phyloP scores from a whole-genome alignment of 2,888 invertebrate species.

The Ectemnius lituratus region DNA sequence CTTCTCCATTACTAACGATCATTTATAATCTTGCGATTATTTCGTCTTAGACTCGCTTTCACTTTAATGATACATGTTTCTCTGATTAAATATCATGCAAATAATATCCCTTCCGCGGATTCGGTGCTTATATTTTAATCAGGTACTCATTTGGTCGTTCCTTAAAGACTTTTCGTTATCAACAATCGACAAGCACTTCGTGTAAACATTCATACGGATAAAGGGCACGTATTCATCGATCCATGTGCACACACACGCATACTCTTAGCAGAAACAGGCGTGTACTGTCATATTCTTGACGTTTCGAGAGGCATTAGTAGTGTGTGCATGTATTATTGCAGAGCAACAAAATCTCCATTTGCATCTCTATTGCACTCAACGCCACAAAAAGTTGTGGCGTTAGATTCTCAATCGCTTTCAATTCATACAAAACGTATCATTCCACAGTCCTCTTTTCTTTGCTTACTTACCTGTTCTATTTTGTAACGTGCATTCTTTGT shows the following conservation, averaged over 20 bases:
- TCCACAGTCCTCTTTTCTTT: too few relatives aligned
- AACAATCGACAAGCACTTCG: slow-evolving; percentile 27
- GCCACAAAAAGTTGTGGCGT: too few relatives aligned
- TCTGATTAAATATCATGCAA: background rate
- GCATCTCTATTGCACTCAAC: too few relatives aligned
- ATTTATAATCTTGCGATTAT: background rate
- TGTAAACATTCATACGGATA: slow-evolving; percentile 43
- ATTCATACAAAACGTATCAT: too few relatives aligned
- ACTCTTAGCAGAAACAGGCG: slow-evolving; percentile 33
- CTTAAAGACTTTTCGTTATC: slow-evolving; percentile 9
- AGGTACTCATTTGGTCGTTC: background rate
- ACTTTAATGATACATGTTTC: background rate
- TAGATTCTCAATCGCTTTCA: too few relatives aligned
- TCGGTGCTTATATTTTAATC: background rate
- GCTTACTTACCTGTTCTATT: too few relatives aligned
- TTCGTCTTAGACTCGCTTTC: background rate
- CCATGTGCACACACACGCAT: slow-evolving; percentile 46
- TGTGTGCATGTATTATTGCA: too few relatives aligned
- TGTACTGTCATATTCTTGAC: slow-evolving; percentile 43
- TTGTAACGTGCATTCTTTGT: too few relatives aligned
- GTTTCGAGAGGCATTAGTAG: slow-evolving; percentile 6
- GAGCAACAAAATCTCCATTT: too few relatives aligned
- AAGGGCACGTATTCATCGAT: slow-evolving; percentile 32
- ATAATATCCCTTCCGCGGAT: too few relatives aligned
- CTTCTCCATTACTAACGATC: background rate